These are phyloP conservation scores for Ornithorhynchus anatinus DNA, from an alignment of 2,113 vertebrate genomes.

Conservation along the genomic window DNA sequence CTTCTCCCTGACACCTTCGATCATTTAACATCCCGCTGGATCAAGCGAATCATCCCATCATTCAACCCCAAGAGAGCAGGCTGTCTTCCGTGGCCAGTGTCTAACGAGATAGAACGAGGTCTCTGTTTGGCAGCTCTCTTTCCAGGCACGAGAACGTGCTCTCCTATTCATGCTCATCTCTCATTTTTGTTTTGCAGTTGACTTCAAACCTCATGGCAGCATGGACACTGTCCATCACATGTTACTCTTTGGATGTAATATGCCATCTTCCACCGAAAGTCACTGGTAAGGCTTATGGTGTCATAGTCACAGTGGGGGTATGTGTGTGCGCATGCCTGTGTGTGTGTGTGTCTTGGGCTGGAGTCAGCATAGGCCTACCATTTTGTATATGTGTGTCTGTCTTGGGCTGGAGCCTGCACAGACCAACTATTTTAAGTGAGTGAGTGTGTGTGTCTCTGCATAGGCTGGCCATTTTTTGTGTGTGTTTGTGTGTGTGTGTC, in stretches of 20 bases:
- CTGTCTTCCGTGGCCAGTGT: background rate
- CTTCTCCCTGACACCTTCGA: too few species aligned
- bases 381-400: too few species aligned
- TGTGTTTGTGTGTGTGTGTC: too few species aligned
- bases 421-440: too few species aligned
- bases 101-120: background rate
- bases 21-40: slow-evolving; percentile 4
- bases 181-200: slow-evolving; percentile 79
- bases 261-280: slow-evolving; percentile 80
- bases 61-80: background rate
- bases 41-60: background rate
- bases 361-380: too few species aligned
- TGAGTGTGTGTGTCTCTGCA: too few species aligned
- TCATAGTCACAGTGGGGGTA: background rate
- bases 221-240: slow-evolving; percentile 98
- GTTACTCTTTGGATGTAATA: slow-evolving; percentile 92
- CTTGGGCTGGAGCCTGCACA: too few species aligned
- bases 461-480: too few species aligned
- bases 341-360: too few species aligned
- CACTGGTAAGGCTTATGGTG: slow-evolving; percentile 82
- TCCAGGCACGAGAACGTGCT: background rate
- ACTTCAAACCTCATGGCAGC: slow-evolving; percentile 91
- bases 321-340: too few species aligned
- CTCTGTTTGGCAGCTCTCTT: background rate
- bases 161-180: slow-evolving; percentile 4